Base-by-base conservation (phyloP, 2,797 vertebrate species). In the Acrocephalus scirpaceus region DNA sequence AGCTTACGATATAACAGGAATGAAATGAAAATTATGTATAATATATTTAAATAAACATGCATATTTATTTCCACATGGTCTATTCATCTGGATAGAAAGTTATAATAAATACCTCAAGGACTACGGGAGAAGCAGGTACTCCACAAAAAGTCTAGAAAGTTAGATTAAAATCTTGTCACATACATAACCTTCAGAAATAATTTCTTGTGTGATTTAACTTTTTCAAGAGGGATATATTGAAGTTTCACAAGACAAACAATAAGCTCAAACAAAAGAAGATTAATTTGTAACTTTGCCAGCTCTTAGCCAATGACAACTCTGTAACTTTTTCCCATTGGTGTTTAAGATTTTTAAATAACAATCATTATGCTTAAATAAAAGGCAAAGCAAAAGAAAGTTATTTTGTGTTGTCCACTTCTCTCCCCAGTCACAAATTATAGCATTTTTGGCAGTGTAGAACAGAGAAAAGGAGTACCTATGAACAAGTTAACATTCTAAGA, bases 21-120 rank as follows among this genome's bases (percentile, higher is more conserved):
- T 84, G 11, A 86, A 88, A 92, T 89, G 26, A 92, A 92, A 94
- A 94, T 81, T 45, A 85, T 82, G 40, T 42, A 65, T 42, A 82
- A 86, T 61, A 57, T 48, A 84, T 88, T 94, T 78, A 87, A 91
- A 92, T 90, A 94, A 92, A 94, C 9, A 25, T 51, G 54, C 40
- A 62, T 86, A 88, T 86, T 74, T 96, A 90, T 95, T 95, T 95
- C 71, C 73, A 81, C 56, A 70, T 77, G 65, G 74, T 21, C 58
- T 70, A 88, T 21, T 86, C 79, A 81, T 78, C 56, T 61, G 32
- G 86, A 51, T 56, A 66, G 79, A 61, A 80, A 72, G n/a, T 19
- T 84, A 21, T 15, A 90, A 92, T 65, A 91, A 95, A 95, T 80
- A 94, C 70, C 82, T 69, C 62, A 72, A 72, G 66, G 88, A 75